A percentile compares a stretch with the other conserved stretches of the same genome.
These are phyloP conservation scores for Bradypodion pumilum DNA, from an alignment of 2,797 vertebrate genomes.

Conservation along the genomic window DNA sequence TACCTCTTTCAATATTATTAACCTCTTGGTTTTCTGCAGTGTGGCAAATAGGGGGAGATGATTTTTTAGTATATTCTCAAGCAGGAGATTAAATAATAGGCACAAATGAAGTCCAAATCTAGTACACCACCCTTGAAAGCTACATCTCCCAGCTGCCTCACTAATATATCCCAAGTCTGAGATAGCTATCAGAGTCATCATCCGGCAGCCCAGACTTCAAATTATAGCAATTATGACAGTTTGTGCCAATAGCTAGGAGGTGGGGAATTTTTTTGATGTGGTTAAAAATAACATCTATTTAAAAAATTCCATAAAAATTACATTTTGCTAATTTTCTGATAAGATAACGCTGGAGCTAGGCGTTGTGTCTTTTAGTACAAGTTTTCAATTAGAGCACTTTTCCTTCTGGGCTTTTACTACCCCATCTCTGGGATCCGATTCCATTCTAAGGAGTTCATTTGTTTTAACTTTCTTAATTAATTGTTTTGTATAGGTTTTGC, in stretches of 20 bases:
- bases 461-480: constrained; percentile 82
- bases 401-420: constrained; percentile 75
- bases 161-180: constrained; percentile 66
- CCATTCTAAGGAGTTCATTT: constrained; percentile 75
- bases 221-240: constrained; percentile 84
- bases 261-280: constrained; percentile 82
- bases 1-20: constrained; percentile 78
- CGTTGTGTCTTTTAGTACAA: constrained; percentile 66
- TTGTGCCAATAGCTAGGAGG: constrained; percentile 81
- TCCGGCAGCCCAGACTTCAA: constrained; percentile 77
- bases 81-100: constrained; percentile 79
- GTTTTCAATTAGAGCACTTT: constrained; percentile 80
- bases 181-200: constrained; percentile 79
- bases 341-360: constrained; percentile 78
- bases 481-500: constrained; percentile 81
- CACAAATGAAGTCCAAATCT: constrained; percentile 79
- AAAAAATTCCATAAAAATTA: constrained; percentile 80
- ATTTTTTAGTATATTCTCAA: constrained; percentile 75
- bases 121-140: constrained; percentile 64
- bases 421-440: constrained; percentile 72
- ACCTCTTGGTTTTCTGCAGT: constrained; percentile 77
- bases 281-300: constrained; percentile 83
- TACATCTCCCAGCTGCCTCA: constrained; percentile 73
- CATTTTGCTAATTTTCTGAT: constrained; percentile 86
- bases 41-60: constrained; percentile 59